Base-by-base conservation (phyloP, 2,113 vertebrate genomes). In the Chaetops frenatus region DNA sequence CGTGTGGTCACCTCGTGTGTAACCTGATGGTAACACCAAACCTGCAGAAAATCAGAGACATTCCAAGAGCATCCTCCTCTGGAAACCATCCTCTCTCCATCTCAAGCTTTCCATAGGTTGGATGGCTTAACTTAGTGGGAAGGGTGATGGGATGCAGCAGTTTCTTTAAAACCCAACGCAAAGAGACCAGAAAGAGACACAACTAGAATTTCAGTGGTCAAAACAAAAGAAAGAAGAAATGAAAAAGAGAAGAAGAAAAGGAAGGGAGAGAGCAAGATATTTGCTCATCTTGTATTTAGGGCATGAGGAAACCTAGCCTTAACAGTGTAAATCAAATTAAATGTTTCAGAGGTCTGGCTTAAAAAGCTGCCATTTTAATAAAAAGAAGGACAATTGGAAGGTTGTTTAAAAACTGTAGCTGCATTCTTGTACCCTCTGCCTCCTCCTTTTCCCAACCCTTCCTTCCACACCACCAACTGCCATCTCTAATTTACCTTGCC, bases 401-500 rank as follows among this genome's bases (percentile, higher is more conserved):
- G 92, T 94, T 98, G 92, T 97, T 92, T 95, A 83, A 95, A 95
- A 97, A 97, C 88, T 83, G 93, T 91, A 96, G 67, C 44, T 82
- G 47, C 71, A 65, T 71, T 66, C 81, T 81, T 9, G 1, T 40
- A 91, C 56, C 47, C 56, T 88, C 33, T 81, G 40, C 58, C 82
- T 35, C 73, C 91, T 93, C 92, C 70, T 72, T 35, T 76, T 89
- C 54, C 62, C n/a, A 88, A 7, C 53, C 79, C 56, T 93, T 51
- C 66, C 73, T 85, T 82, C 64, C 64, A 73, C 84, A 94, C 72
- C 93, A 97, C 80, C 95, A 93, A 27, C 56, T 58, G 82, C 87
- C 92, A 73, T 91, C 95, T 89, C 94, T 91, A 92, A 97, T 97
- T 64, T 97, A 97, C 98, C 98, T 97, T 97, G 95, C 96, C 96